A percentile compares a stretch with the other conserved stretches of the same genome.
phyloP scores from a whole-genome alignment of 2,113 vertebrate genomes.

The Euleptes europaea region DNA sequence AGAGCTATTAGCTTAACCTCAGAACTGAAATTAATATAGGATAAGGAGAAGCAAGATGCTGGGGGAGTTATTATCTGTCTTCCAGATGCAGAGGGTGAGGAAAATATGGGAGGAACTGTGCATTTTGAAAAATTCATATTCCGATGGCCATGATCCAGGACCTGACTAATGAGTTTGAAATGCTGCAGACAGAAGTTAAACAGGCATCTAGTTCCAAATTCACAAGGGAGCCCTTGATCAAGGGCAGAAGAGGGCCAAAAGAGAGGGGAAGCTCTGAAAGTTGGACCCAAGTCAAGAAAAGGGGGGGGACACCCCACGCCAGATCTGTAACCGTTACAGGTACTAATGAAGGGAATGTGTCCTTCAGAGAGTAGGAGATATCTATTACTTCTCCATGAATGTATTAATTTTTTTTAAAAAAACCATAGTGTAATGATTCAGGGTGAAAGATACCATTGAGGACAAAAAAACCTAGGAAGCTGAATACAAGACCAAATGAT shows the following conservation, averaged over 20 bases:
- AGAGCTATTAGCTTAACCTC: conserved; percentile 56
- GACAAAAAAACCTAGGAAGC: conserved; percentile 14
- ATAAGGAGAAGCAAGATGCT: conserved; percentile 62
- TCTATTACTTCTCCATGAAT: too few species aligned
- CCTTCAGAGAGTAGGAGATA: conserved; percentile 22
- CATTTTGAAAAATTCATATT: conserved; percentile 66
- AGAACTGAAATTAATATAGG: conserved; percentile 60
- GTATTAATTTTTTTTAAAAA: too few species aligned
- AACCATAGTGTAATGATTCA: too few species aligned
- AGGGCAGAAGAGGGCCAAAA: conserved; percentile 36
- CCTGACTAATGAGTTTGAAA: conserved; percentile 79
- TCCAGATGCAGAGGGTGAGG: conserved; percentile 70
- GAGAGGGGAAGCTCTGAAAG: conserved; percentile 54
- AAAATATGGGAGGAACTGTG: conserved; percentile 65
- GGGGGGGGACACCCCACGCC: conserved; percentile 60
- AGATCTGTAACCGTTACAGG: conserved; percentile 46
- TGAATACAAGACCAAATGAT: background rate
- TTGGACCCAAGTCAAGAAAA: conserved; percentile 62
- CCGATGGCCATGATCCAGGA: conserved; percentile 72
- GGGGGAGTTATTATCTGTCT: conserved; percentile 77
- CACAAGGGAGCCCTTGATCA: conserved; percentile 73
- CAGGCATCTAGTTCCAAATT: conserved; percentile 68
- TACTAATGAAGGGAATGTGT: conserved; percentile 43
- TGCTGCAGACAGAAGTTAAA: conserved; percentile 77
- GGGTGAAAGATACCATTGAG: background rate